Conservation (phyloP, 2,888 invertebrate species). For the Cantharis nigra region DNA sequence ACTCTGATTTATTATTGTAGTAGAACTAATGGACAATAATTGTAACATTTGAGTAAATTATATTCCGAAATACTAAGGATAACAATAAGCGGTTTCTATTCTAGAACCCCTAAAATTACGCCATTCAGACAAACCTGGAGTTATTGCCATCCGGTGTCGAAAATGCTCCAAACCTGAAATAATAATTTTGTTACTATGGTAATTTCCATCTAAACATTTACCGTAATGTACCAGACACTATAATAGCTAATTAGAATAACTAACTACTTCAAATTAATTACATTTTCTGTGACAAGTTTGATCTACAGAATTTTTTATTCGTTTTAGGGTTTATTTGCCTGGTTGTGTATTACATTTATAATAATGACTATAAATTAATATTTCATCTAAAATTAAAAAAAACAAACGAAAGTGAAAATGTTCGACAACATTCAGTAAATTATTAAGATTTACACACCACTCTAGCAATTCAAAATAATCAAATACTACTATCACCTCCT, state of each 20-base stretch:
- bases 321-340: background rate
- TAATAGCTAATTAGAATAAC: background rate
- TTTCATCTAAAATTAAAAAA: too few relatives aligned
- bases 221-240: background rate
- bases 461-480: too few relatives aligned
- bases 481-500: too few relatives aligned
- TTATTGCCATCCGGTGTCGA: slow-evolving; percentile 1
- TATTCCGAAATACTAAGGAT: background rate
- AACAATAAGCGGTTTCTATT: background rate
- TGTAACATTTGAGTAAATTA: background rate
- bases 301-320: background rate
- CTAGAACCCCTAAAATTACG: background rate
- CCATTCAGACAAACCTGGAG: background rate
- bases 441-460: too few relatives aligned
- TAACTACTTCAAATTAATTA: background rate
- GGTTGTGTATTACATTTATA: background rate
- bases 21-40: background rate
- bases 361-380: too few relatives aligned
- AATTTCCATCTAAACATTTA: background rate
- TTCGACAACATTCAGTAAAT: too few relatives aligned
- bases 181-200: background rate
- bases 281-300: background rate
- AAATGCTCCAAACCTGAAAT: background rate
- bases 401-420: too few relatives aligned
- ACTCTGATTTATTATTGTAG: background rate